Evolutionary conservation across 2,797 vertebrate species (phyloP).

Genomic region (Spinus pinus): DNA sequence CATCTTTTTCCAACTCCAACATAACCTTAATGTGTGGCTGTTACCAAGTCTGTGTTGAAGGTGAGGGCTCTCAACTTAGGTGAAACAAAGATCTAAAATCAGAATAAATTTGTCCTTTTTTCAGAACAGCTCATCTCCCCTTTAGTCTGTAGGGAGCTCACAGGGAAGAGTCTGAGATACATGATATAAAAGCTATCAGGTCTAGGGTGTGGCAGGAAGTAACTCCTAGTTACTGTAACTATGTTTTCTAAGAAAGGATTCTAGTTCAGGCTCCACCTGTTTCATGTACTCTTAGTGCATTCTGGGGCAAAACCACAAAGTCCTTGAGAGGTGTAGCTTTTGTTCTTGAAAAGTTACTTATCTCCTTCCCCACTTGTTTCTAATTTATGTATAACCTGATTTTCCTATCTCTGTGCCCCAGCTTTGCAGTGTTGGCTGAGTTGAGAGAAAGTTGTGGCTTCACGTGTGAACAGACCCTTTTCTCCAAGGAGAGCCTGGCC

Average conservation of each 20-base stretch:
- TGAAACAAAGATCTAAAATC: background rate
- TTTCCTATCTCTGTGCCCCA: background rate
- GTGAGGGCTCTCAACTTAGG: background rate
- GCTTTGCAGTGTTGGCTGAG: accelerated
- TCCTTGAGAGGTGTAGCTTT: background rate
- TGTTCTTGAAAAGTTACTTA: background rate
- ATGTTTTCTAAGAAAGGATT: background rate
- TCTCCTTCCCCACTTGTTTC: background rate
- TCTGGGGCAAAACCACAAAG: background rate
- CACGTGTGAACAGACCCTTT: background rate
- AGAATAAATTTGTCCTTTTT: background rate
- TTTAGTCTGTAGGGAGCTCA: background rate
- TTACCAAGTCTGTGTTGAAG: background rate
- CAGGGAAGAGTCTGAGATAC: background rate
- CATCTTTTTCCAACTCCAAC: background rate
- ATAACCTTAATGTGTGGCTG: background rate
- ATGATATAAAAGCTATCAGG: accelerated
- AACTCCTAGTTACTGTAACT: background rate
- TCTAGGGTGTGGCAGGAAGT: too few species aligned
- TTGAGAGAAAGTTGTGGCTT: background rate
- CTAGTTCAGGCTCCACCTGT: background rate
- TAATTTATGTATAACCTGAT: background rate
- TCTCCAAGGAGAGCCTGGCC: background rate
- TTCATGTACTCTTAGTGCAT: accelerated
- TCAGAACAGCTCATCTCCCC: background rate